phyloP scores from a whole-genome alignment of 2,113 vertebrate genomes.

The Corydoras maculifer region DNA sequence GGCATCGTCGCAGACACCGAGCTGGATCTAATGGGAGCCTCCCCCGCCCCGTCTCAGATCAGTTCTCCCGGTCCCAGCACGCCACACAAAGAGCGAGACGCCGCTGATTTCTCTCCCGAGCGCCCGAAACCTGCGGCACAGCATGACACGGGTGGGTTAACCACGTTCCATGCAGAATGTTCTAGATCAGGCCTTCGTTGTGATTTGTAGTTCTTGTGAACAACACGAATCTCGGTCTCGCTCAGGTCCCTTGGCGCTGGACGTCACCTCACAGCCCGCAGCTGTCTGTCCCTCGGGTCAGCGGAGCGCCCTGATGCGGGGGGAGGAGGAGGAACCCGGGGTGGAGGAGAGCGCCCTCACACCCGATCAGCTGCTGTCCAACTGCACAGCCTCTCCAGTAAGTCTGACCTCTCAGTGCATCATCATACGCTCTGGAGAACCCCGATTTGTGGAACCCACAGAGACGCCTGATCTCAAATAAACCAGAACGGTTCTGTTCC shows the following conservation, averaged over 20 bases:
- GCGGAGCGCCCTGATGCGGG: constrained; percentile 57
- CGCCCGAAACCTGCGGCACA: constrained; percentile 7
- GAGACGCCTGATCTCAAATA: too few relatives aligned
- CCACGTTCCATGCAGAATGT: too few relatives aligned
- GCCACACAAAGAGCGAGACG: constrained; percentile 19
- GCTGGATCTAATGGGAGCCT: constrained; percentile 10
- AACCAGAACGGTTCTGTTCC: too few relatives aligned
- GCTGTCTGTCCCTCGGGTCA: constrained; percentile 48
- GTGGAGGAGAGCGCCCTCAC: constrained; percentile 54
- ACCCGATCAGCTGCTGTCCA: constrained; percentile 61
- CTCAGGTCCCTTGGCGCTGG: constrained; percentile 46
- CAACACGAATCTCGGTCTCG: not conserved
- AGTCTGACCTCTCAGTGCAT: not conserved
- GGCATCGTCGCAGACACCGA: constrained; percentile 29
- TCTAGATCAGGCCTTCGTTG: too few relatives aligned
- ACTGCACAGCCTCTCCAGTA: constrained; percentile 54
- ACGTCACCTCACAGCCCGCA: constrained; percentile 31
- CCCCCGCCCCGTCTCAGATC: constrained; percentile 11
- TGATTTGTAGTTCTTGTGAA: not conserved
- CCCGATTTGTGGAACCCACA: too few relatives aligned
- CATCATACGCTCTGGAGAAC: not conserved
- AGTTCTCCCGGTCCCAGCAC: constrained; percentile 26
- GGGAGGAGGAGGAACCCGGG: constrained; percentile 63
- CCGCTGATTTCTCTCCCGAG: constrained; percentile 1
- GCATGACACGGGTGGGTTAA: constrained; percentile 25